Conservation (phyloP, 2,888 invertebrate species). For the Conchocele bisecta region DNA sequence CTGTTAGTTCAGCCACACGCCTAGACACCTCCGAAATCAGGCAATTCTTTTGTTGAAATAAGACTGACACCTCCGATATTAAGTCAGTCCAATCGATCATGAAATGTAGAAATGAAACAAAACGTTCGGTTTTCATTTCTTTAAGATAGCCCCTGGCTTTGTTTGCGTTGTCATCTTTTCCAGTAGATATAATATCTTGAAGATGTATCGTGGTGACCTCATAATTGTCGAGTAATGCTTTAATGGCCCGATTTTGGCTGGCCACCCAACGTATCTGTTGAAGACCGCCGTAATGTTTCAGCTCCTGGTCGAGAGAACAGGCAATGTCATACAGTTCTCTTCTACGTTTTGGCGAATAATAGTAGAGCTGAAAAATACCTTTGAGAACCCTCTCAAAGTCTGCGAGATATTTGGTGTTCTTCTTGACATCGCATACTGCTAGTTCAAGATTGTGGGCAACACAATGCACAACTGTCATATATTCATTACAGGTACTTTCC, state of each 20-base stretch:
- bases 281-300: slow-evolving; percentile 34
- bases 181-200: slow-evolving; percentile 26
- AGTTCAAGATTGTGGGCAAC: background rate
- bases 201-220: slow-evolving; percentile 34
- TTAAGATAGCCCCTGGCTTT: slow-evolving; percentile 5
- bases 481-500: slow-evolving; percentile 3
- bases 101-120: slow-evolving; percentile 19
- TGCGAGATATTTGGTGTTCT: slow-evolving; percentile 19
- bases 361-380: slow-evolving; percentile 34
- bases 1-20: slow-evolving; percentile 10
- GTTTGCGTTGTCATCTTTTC: background rate
- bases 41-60: slow-evolving; percentile 22
- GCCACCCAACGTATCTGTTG: slow-evolving; percentile 36
- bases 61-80: slow-evolving; percentile 22
- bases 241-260: slow-evolving; percentile 37
- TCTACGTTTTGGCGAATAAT: slow-evolving; percentile 39
- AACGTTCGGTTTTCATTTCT: slow-evolving; percentile 15
- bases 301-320: slow-evolving; percentile 10
- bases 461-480: slow-evolving; percentile 9
- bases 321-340: slow-evolving; percentile 37
- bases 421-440: slow-evolving; percentile 38
- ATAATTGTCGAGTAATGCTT: slow-evolving; percentile 31
- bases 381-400: slow-evolving; percentile 38
- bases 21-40: slow-evolving; percentile 19
- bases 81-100: slow-evolving; percentile 20